Base-by-base conservation (phyloP, 2,888 invertebrate species). In the Brassicogethes aeneus region DNA sequence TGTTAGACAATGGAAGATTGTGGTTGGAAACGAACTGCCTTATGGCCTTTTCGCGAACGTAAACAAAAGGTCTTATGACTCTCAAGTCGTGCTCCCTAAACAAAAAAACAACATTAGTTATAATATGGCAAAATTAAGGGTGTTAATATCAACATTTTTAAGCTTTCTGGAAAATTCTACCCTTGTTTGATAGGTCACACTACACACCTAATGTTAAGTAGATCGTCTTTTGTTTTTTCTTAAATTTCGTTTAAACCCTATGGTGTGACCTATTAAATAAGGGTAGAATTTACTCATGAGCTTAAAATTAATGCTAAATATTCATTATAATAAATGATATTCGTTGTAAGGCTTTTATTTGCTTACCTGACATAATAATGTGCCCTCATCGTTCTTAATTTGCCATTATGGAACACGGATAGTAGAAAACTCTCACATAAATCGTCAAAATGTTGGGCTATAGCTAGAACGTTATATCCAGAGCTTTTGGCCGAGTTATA, bases 361-460 rank as follows among this genome's bases (percentile, higher is more conserved):
- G 62, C 70, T 66, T 59, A 82, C 83, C 75, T 75, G 45, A 88
- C 79, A 44, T 76, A 75, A 57, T 90, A 90, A 60, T 88, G 83
- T 3, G 84, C 83, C 59, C 87, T 86, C 74, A 90, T 78, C 0
- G 87, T 82, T 50, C 78, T 71, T 41, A 92, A 66, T 42, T 78
- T 73, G n/a, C 89, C 90, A 53, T 80, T 85, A 59, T 88, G 84
- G 60, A 92, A 82, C 8, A 84, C 77, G 1, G 86, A 83, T 57
- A 87, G 80, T 44, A 92, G 67, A 66, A 93, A 90, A 46, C 82
- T 83, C 58, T 86, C 81, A 15, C 87, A 82, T 3, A 91, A 73
- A 64, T 88, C 87, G 66, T 92, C 91, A 38, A 92, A 69, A 62
- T 85, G 85, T 62, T 92, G 91, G 1, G 88, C 91, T 17, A 92